Evolutionary conservation across 2,113 vertebrate genomes (phyloP).

Genomic region (Spea multiplicata): DNA sequence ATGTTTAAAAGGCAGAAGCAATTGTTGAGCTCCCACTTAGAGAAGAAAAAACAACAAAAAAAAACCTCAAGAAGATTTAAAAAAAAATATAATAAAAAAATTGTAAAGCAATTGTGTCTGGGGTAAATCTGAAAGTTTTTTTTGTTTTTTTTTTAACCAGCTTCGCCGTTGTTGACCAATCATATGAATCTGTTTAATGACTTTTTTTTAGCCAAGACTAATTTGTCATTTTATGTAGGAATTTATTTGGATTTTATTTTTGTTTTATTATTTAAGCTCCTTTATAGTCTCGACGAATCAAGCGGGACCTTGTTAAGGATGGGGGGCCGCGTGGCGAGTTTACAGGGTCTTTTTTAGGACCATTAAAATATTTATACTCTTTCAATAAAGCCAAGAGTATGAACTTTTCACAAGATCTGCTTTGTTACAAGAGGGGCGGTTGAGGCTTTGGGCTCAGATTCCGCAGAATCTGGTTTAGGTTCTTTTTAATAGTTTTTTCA

Average conservation of each 20-base stretch:
- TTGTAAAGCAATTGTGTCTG: slow-evolving; percentile 22
- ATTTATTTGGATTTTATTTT: background rate
- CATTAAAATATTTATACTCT: slow-evolving; percentile 33
- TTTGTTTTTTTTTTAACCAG: background rate
- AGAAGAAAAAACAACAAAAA: slow-evolving; percentile 1
- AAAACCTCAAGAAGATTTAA: background rate
- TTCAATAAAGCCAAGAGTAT: slow-evolving; percentile 34
- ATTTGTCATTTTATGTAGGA: no score
- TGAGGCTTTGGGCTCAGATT: no score
- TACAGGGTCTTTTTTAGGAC: background rate
- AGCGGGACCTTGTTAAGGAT: background rate
- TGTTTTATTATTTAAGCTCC: background rate
- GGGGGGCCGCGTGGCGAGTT: background rate
- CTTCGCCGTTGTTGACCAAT: background rate
- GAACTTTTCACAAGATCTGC: slow-evolving; percentile 23
- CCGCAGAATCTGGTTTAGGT: no score
- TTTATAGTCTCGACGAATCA: background rate
- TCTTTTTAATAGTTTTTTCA: no score
- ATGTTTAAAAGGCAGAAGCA: slow-evolving; percentile 63
- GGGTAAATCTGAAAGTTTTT: background rate
- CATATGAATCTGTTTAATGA: no score
- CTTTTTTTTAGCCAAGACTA: no score
- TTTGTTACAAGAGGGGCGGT: no score
- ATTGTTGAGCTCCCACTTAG: slow-evolving; percentile 58
- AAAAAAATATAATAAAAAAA: slow-evolving; percentile 27